These are phyloP conservation scores for Odontothrips loti DNA, from an alignment of 2,888 invertebrate species.

Conservation along the genomic window DNA sequence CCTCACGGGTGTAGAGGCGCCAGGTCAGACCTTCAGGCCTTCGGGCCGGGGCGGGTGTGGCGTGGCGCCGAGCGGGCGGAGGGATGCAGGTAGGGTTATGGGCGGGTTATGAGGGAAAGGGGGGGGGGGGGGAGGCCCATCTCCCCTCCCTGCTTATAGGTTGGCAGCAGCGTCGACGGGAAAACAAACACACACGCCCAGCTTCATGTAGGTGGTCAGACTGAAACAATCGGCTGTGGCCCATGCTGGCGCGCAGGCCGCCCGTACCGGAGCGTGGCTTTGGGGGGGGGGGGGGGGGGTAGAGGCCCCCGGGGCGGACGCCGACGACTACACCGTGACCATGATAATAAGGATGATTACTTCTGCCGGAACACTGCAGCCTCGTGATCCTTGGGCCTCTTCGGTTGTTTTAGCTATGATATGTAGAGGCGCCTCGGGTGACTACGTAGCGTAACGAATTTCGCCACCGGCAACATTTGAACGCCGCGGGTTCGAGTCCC, in stretches of 20 bases:
- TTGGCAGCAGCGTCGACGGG: background rate
- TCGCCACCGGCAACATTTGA: no score
- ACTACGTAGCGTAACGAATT: no score
- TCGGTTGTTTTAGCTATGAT: no score
- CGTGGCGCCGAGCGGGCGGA: background rate
- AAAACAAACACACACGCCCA: background rate
- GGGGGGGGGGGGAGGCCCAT: background rate
- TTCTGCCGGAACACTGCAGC: background rate
- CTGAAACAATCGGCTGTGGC: background rate
- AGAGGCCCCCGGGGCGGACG: background rate
- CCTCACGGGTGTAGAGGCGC: no score
- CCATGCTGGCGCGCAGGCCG: background rate
- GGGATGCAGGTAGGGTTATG: background rate
- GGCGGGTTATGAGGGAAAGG: background rate
- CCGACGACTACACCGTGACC: background rate
- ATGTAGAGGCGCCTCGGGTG: no score
- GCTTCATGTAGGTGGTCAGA: slow-evolving; percentile 16
- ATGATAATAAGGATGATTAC: slow-evolving; percentile 4
- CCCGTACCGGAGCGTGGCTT: background rate
- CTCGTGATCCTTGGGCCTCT: no score
- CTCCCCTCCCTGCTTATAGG: background rate
- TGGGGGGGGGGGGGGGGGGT: background rate
- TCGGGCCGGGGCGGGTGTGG: no score
- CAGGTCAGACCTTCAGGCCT: no score
- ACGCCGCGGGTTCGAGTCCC: no score